Evolutionary conservation across 2,113 vertebrate species (phyloP).

Genomic region (Pomatorhinus ruficollis): DNA sequence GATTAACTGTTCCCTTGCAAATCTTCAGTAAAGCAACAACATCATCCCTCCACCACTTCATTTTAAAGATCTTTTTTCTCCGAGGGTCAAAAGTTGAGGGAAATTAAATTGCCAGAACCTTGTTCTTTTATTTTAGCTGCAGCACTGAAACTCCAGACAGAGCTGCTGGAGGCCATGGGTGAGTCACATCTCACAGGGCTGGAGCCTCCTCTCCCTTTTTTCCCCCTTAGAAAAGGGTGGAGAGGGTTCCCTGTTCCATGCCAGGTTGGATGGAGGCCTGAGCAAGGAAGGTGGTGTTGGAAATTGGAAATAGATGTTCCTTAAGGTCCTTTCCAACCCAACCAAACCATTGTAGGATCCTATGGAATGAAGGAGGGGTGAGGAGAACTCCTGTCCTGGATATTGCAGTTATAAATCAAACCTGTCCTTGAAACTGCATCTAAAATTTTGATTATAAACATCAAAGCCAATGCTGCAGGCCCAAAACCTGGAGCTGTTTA

Average conservation of each 20-base stretch:
- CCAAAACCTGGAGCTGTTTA: background rate
- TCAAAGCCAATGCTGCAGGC: background rate
- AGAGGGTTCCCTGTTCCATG: background rate
- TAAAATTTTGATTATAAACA: accelerated
- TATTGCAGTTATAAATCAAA: background rate
- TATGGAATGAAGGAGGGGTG: background rate
- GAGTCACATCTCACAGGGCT: background rate
- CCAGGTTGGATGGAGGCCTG: background rate
- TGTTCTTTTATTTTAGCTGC: background rate
- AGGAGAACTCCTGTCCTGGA: background rate
- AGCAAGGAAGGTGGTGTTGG: background rate
- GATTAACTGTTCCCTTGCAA: background rate
- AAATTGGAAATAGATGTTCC: background rate
- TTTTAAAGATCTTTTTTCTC: background rate
- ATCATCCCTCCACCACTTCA: background rate
- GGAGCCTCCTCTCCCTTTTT: background rate
- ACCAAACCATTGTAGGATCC: background rate
- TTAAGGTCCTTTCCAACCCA: background rate
- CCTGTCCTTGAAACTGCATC: background rate
- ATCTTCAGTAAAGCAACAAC: background rate
- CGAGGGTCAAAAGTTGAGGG: background rate
- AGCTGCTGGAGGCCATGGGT: background rate
- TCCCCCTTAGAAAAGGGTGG: background rate
- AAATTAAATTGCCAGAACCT: background rate
- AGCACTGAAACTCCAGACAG: background rate